Evolutionary conservation across 2,797 vertebrate genomes (phyloP), one percentile per base, ranked within the genome.

Genomic region (Graptemys geographica): DNA sequence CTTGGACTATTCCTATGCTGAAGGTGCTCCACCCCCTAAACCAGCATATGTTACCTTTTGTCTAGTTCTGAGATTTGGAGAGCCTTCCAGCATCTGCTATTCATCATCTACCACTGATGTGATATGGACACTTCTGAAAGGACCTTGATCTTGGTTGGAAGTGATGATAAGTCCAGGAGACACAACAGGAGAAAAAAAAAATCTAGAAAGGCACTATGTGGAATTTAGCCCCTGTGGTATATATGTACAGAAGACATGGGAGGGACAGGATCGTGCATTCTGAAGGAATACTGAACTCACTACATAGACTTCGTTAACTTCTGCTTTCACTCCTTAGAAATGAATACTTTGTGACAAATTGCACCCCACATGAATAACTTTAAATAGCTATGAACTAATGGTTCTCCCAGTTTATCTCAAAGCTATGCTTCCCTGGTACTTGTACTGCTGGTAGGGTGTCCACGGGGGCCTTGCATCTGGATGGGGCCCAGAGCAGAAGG

Each of bases 51-150:
- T 31, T 95, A 65, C 83, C 88, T 90, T 87, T 27, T 84, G 95
- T 84, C 88, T 82, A 69, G 80, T 87, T 96, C 93, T 91, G 90
- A 86, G 86, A 56, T 86, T 89, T 84, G 85, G 91, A 95, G 90
- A 82, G 83, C n/a, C 89, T 96, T 84, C 96, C 91, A 41, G 27
- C 55, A 55, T 55, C 23, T 55, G 55, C 8, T 55, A 23, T 23
- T 55, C 55, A 55, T 25, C 55, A 21, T 55, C 21, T 9, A 18
- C 52, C 5, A 25, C 21, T 55, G 55, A 55, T 25, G 55, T 23
- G 55, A 10, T 55, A 55, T 55, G 55, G 19, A 55, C 9, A 23
- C 55, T 55, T 55, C 55, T 23, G 19, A 55, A 55, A 8, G 55
- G 55, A 8, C 16, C 55, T 55, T 55, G 55, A 55, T 55, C 55